These are phyloP conservation scores for Drosophila silvestris DNA, from an alignment of 2,888 invertebrate species.

Conservation along the genomic window DNA sequence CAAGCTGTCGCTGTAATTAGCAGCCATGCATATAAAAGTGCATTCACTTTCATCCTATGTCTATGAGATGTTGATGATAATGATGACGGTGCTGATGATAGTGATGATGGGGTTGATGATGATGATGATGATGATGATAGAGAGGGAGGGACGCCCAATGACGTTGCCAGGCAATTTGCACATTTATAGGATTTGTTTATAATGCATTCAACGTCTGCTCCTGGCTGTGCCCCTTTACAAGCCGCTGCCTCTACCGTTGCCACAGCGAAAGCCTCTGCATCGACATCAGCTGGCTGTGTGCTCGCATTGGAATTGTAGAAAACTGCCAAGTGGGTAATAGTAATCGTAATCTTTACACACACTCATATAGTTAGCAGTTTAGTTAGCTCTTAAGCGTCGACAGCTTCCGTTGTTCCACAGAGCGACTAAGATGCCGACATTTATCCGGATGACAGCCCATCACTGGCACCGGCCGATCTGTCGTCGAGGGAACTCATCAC, in stretches of 20 bases:
- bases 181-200: constrained; percentile 78
- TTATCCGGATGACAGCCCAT: constrained; percentile 61
- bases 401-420: constrained; percentile 37
- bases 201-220: constrained; percentile 49
- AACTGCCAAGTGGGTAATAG: constrained; percentile 70
- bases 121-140: constrained; percentile 1
- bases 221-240: not conserved
- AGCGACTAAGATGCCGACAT: constrained; percentile 44
- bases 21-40: constrained; percentile 76
- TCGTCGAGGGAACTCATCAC: constrained; percentile 55
- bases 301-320: constrained; percentile 36
- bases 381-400: constrained; percentile 52
- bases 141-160: constrained; percentile 47
- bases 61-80: constrained; percentile 50
- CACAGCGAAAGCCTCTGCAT: not conserved
- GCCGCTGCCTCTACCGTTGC: not conserved
- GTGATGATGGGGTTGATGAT: constrained; percentile 25
- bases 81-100: constrained; percentile 29
- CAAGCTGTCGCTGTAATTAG: constrained; percentile 78
- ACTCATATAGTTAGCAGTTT: constrained; percentile 33
- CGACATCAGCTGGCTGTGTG: not conserved
- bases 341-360: constrained; percentile 58
- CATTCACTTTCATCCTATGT: constrained; percentile 74
- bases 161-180: constrained; percentile 73
- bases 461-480: constrained; percentile 32